Conservation (phyloP, 2,113 vertebrate species). For the Elephantulus edwardii region DNA sequence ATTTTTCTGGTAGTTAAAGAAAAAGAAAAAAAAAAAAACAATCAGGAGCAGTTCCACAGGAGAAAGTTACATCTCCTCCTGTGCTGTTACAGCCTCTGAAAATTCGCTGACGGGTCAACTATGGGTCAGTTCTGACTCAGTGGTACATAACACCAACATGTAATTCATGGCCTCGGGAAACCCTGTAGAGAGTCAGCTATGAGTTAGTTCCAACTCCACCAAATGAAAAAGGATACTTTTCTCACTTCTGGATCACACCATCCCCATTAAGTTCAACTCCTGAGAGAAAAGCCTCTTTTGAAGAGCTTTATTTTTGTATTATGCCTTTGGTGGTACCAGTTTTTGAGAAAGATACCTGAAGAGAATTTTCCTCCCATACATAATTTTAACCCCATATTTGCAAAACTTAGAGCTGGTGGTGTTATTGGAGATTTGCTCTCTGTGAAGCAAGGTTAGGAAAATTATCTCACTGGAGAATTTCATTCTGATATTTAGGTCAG, state of each 20-base stretch:
- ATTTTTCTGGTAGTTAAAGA: no score
- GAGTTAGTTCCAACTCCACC: no score
- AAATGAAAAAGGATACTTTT: no score
- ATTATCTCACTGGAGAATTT: constrained; percentile 18
- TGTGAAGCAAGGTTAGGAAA: not conserved
- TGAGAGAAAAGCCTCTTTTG: not conserved
- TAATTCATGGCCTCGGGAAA: no score
- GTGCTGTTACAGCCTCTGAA: no score
- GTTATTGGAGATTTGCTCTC: constrained; percentile 6
- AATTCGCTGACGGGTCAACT: no score
- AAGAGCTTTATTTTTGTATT: not conserved
- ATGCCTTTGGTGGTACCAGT: not conserved
- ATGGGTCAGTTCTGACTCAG: no score
- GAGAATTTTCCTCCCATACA: not conserved
- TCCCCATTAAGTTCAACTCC: not conserved
- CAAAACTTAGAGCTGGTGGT: not conserved
- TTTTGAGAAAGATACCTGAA: constrained; percentile 29
- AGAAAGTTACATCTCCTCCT: no score
- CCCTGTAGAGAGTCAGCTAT: no score
- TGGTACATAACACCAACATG: no score
- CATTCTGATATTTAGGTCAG: constrained; percentile 50
- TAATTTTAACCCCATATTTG: not conserved
- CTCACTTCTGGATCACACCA: not conserved
- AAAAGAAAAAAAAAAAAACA: no score
- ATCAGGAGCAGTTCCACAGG: no score